Conservation (phyloP, 2,797 vertebrate genomes). For the Neopelma chrysocephalum region DNA sequence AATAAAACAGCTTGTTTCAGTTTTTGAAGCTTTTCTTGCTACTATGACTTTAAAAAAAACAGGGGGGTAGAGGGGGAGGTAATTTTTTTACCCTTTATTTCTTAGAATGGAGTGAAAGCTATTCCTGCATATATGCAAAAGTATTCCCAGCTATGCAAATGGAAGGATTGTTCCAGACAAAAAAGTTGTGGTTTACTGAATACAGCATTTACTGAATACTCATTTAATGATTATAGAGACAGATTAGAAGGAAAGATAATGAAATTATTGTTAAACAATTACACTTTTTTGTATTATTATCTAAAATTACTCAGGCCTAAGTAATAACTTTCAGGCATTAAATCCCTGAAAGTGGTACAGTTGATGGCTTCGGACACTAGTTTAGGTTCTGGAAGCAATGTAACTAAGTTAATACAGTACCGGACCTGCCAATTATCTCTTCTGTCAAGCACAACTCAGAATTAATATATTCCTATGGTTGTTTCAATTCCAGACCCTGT, state of each 20-base stretch:
- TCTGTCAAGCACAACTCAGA: background rate
- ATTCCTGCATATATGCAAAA: background rate
- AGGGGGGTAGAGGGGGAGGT: rapidly evolving
- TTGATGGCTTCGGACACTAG: background rate
- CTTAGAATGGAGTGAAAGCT: background rate
- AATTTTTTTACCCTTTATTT: background rate
- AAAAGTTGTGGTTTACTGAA: background rate
- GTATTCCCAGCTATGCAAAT: background rate
- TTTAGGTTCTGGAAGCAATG: background rate
- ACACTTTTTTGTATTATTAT: background rate
- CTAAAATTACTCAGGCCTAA: background rate
- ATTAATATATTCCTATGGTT: background rate
- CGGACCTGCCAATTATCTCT: background rate
- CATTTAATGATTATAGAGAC: background rate
- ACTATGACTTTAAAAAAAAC: background rate
- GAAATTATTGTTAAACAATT: background rate
- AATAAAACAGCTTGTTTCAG: background rate
- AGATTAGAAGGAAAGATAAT: background rate
- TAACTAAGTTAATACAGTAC: background rate
- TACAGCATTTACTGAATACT: background rate
- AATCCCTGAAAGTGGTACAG: background rate
- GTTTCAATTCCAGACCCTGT: background rate
- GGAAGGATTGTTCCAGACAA: background rate
- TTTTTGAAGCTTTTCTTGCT: background rate
- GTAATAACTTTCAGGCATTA: background rate